Evolutionary conservation across 2,888 invertebrate species (phyloP).

Genomic region (Hypena proboscidalis): DNA sequence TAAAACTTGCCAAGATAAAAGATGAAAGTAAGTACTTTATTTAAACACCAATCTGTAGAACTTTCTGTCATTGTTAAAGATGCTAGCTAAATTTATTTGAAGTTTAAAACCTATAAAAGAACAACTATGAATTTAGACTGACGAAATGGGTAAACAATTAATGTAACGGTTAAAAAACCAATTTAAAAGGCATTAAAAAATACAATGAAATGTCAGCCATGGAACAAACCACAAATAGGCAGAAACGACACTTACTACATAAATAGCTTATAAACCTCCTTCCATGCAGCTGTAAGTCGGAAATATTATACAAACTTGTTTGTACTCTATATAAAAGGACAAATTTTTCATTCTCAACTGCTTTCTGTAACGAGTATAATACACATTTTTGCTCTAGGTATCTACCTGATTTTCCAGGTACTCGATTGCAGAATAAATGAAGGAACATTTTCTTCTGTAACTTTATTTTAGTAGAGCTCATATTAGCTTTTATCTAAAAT

Average conservation of each 20-base stretch:
- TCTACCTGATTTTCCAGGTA: slow-evolving; percentile 15
- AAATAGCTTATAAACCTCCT: slow-evolving; percentile 15
- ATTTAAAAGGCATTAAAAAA: slow-evolving; percentile 11
- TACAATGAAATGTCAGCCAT: slow-evolving; percentile 11
- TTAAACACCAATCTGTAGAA: no score
- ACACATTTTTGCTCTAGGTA: slow-evolving; percentile 3
- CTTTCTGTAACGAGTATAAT: slow-evolving; percentile 6
- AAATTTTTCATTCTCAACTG: slow-evolving; percentile 5
- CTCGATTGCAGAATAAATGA: slow-evolving; percentile 22
- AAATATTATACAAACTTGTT: slow-evolving; percentile 3
- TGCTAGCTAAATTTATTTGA: no score
- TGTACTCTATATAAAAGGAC: neutral
- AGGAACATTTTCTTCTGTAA: slow-evolving; percentile 17
- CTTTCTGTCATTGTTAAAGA: no score
- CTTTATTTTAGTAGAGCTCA: slow-evolving; percentile 22
- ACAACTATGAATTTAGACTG: no score
- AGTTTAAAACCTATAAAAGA: no score
- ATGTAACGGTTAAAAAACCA: neutral
- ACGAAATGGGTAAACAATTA: neutral
- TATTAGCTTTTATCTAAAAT: slow-evolving; percentile 31
- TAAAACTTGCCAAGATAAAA: no score
- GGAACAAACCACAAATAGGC: slow-evolving; percentile 23
- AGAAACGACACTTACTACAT: slow-evolving; percentile 14
- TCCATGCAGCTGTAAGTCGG: neutral
- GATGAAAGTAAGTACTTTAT: no score